Evolutionary conservation across 2,797 vertebrate species (phyloP), one percentile per base, ranked within the genome.

Genomic region (Tenualosa thibaudeaui): DNA sequence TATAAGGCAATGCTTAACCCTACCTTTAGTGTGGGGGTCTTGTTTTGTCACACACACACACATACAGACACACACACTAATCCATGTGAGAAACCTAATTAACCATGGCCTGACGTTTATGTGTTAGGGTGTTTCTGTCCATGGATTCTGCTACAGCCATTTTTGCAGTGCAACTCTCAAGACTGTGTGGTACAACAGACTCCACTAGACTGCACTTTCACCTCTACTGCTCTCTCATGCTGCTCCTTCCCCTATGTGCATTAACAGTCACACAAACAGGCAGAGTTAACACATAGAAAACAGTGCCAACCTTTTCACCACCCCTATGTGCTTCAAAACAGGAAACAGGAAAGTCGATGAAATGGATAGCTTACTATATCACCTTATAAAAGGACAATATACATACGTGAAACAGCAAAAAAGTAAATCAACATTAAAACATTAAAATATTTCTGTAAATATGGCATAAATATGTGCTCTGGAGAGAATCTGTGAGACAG

Each of bases 1-100:
- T 62, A 37, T 43, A 78, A 78, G 71, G 71, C 71, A 78, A 43
- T 43, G 17, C 19, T 78, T 78, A 78, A 78, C 40, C 71, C 71
- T 78, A 78, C 40, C 71, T 46, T 46, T 19, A 46, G 71, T 37
- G 43, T 43, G 71, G 40, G 37, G 71, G 12, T 46, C 31, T 43
- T 78, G 40, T 78, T 68, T 37, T 68, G 0, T 31, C 71, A 43
- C 37, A 75, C 68, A 75, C 68, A 75, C 37, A 40, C 68, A 43
- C 68, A 75, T 5, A 40, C 37, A 40, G 37, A 75, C 68, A 75
- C 5, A 43, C 37, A 40, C 26, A 71, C 31, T 37, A 17, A 31
- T 65, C 10, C 62, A 65, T 65, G 62, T 65, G 62, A 65, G 3
- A 65, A 13, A 31, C 24, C 62, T 37, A 68, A 37, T 31, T n/a